Evolutionary conservation across 2,888 invertebrate genomes (phyloP).

Genomic region (Bibio marci): DNA sequence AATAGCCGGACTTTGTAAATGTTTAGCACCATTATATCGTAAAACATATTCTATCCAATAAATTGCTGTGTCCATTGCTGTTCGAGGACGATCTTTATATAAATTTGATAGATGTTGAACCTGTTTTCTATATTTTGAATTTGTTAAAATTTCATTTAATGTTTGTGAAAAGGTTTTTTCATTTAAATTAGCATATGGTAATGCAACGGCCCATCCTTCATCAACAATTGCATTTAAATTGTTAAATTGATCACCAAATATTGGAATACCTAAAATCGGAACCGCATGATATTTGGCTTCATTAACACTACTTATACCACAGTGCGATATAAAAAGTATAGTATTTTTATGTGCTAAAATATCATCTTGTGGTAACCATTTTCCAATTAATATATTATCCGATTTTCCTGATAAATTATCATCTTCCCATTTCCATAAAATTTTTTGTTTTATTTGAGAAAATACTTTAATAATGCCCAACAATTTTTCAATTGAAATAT

Average conservation of each 20-base stretch:
- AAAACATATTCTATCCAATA: conserved; percentile 80
- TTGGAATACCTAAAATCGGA: conserved; percentile 54
- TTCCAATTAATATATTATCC: conserved; percentile 26
- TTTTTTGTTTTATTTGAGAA: conserved; percentile 17
- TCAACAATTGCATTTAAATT: conserved; percentile 54
- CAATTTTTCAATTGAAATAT: conserved; percentile 8
- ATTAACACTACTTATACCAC: conserved; percentile 54
- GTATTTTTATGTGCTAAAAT: conserved; percentile 53
- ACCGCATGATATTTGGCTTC: conserved; percentile 63
- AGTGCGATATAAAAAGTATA: conserved; percentile 25
- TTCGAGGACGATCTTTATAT: conserved; percentile 36
- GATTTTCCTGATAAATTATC: conserved; percentile 21
- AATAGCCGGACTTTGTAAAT: conserved; percentile 51
- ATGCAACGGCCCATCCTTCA: conserved; percentile 36
- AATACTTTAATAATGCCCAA: conserved; percentile 14
- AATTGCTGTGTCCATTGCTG: conserved; percentile 50
- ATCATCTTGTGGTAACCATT: conserved; percentile 44
- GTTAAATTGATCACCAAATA: conserved; percentile 63
- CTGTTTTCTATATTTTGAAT: conserved; percentile 16
- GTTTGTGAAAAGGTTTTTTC: conserved; percentile 10
- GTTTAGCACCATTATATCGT: conserved; percentile 63
- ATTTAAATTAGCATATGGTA: conserved; percentile 22
- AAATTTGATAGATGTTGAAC: conserved; percentile 29
- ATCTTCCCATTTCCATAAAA: conserved; percentile 21
- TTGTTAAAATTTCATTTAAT: conserved; percentile 17